A percentile compares a stretch with the other conserved stretches of the same genome.
Conservation (phyloP, 1,140 invertebrate genomes). For the Agrypnia vestita region DNA sequence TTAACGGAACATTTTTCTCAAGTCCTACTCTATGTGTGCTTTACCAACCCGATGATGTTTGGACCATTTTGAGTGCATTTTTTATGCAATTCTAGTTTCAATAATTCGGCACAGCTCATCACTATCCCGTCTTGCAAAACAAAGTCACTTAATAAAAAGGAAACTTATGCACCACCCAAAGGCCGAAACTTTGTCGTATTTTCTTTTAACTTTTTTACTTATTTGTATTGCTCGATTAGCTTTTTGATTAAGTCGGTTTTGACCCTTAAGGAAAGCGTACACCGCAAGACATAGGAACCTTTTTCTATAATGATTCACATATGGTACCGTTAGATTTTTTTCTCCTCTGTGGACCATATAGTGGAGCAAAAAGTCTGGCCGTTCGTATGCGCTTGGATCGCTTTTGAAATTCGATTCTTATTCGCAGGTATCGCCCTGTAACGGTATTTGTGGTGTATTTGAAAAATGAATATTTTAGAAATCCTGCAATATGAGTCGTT, state of each 20-base stretch:
- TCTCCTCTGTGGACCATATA: slow-evolving; percentile 37
- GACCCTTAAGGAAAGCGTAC: slow-evolving; percentile 19
- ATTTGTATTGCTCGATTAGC: not conserved
- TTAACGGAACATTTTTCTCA: no score
- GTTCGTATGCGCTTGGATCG: slow-evolving; percentile 45
- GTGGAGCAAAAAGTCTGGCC: slow-evolving; percentile 19
- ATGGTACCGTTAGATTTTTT: slow-evolving; percentile 52
- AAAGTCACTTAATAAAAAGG: not conserved
- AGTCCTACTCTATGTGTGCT: no score
- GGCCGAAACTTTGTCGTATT: not conserved
- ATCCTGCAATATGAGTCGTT: not conserved
- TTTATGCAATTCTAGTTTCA: not conserved
- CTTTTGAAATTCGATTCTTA: slow-evolving; percentile 53
- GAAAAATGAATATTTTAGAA: not conserved
- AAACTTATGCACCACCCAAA: not conserved
- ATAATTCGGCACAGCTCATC: not conserved
- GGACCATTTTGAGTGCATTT: not conserved
- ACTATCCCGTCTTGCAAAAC: not conserved
- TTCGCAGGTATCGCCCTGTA: slow-evolving; percentile 41
- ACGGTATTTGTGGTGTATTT: not conserved
- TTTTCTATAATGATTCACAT: slow-evolving; percentile 56
- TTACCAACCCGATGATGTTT: not conserved
- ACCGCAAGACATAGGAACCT: not conserved
- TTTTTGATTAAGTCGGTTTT: not conserved
- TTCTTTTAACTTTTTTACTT: not conserved